Evolutionary conservation across 2,113 vertebrate species (phyloP), one percentile per base, ranked within the genome.

Genomic region (Phycodurus eques): DNA sequence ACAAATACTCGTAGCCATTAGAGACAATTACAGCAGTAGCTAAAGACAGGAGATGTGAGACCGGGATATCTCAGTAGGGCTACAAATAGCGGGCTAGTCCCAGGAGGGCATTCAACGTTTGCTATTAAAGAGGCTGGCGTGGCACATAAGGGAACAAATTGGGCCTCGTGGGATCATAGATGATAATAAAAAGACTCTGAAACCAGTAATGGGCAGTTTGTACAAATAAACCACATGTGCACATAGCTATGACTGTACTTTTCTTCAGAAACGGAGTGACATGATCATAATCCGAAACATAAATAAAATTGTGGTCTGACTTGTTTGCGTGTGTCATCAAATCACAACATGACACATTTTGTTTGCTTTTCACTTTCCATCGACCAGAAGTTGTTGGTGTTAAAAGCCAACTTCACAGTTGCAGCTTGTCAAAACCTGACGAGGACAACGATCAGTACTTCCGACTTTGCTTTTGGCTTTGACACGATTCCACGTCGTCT

Each of bases 1-100:
- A 87, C 77, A 88, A 87, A 87, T 72, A 74, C 17, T 7, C 61
- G 39, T 35, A 83, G 76, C 82, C 78, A 80, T 53, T 84, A 81
- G 72, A 84, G 69, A 63, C 77, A 82, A 86, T 88, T 87, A 86
- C 78, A 72, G 64, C 72, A 79, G 64, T 71, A 3, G 35, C 35
- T 39, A 68, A 80, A 85, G 80, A 73, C 76, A 70, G 62, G 75
- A 70, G 80, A 83, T 77, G 5, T n/a, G 75, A 70, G 80, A 84
- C 65, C 60, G 44, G 70, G 72, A 87, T 72, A 78, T 81, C 46
- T 43, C 35, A 70, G 53, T 53, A 43, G 66, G 74, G 7, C 62
- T 68, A 22, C 31, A 79, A 83, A 78, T 87, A 78, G 62, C 74
- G 75, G 67, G 22, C 47, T 60, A 61, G 46, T 82, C 81, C 80